Base-by-base conservation (phyloP, 23 tunicate genomes). In the Trididemnum nubilum region DNA sequence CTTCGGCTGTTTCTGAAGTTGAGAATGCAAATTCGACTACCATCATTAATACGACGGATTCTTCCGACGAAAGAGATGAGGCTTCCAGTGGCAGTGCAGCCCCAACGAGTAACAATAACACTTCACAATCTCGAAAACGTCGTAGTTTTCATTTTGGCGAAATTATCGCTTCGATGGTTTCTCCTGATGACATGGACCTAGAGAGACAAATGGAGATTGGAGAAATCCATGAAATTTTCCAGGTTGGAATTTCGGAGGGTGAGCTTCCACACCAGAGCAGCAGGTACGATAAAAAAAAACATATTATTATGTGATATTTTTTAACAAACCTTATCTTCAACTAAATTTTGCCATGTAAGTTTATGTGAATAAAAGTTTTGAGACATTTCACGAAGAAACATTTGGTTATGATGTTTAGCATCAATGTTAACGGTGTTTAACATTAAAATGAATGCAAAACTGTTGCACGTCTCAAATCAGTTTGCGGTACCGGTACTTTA, bases 221-320 rank as follows among this genome's bases (percentile, higher is more conserved):
- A 3, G 29, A 22, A 24, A 12, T 24, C n/a, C 5, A 61, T 4
- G 67, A 61, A 61, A 3, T 61, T 3, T 21, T 61, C 26, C 29
- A 21, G 18, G 25, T 3, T 24, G 67, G 29, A 61, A 27, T 73
- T 37, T 39, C 58, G 18, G 78, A 73, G 39, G 78, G 58, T 18
- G 9, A 38, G 25, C 32, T 73, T 29, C 78, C 78, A 12, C 58
- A 73, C 2, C 58, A 73, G 24, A 69, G 74, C 74, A 69, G 74
- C 37, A n/a, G n/a, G n/a, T 23, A n/a, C n/a, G n/a, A n/a, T n/a
- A n/a, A n/a, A n/a, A n/a, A 19, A 50, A 12, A 19, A 12, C 57
- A 50, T 12, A 12, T 50, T 12, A 12, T 19, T 50, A 50, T n/a
- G n/a, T n/a, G n/a, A n/a, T n/a, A n/a, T n/a, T n/a, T n/a, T n/a